Percentiles rank a stretch among this genome's conserved stretches.
Conservation (phyloP, 2,113 vertebrate species). For the Pelecanus crispus region DNA sequence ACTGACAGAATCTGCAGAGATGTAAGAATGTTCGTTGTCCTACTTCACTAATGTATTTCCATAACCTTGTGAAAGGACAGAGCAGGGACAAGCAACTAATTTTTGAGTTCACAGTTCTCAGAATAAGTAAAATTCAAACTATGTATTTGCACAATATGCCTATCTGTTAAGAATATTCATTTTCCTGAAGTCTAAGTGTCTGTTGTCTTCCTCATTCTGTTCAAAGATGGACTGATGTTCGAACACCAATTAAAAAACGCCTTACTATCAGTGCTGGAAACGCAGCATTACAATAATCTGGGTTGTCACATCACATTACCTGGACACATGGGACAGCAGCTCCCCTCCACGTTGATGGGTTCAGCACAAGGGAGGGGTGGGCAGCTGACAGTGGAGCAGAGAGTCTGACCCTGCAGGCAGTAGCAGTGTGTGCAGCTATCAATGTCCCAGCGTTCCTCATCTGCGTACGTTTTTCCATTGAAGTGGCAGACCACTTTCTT, state of each 20-base stretch:
- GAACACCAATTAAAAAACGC: background rate
- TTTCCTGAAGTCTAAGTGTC: background rate
- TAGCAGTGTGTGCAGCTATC: constrained; percentile 93
- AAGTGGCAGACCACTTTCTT: constrained; percentile 86
- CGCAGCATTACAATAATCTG: background rate
- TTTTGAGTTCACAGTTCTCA: background rate
- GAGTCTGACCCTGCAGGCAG: constrained; percentile 90
- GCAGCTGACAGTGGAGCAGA: constrained; percentile 90
- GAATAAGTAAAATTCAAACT: background rate
- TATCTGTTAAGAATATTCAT: background rate
- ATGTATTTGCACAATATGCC: background rate
- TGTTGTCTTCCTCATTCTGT: background rate
- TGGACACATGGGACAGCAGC: constrained; percentile 88
- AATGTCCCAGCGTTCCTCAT: constrained; percentile 90
- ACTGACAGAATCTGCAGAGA: background rate
- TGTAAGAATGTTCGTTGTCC: background rate
- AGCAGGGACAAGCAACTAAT: background rate
- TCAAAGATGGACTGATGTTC: background rate
- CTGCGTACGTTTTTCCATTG: constrained; percentile 81
- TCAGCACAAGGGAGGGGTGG: constrained; percentile 81
- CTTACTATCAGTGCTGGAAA: background rate
- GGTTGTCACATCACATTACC: constrained; percentile 55
- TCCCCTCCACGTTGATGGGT: constrained; percentile 83
- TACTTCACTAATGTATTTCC: background rate
- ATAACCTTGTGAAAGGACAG: background rate